These are phyloP conservation scores for Hippopotamyrus pictus DNA, from an alignment of 2,797 vertebrate genomes.

Conservation along the genomic window DNA sequence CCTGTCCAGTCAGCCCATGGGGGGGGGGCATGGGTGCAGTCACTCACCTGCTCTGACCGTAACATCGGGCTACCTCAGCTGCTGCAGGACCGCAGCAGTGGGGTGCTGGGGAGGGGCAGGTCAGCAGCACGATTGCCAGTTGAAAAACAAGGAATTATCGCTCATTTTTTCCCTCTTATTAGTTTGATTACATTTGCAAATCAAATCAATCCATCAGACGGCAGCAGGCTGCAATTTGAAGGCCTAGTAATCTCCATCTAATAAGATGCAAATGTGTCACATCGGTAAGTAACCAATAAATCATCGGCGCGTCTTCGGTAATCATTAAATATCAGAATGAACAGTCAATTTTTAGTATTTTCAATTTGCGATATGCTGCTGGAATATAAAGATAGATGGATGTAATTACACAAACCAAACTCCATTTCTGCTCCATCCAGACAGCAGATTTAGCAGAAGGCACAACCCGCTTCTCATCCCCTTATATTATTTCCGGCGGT, in stretches of 20 bases:
- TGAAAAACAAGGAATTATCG: constrained; percentile 94
- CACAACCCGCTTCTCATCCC: constrained; percentile 94
- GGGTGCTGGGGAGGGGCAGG: background rate
- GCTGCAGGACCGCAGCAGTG: constrained; percentile 37
- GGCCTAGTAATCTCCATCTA: constrained; percentile 95
- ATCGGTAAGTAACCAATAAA: constrained; percentile 99
- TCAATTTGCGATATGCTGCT: constrained; percentile 99
- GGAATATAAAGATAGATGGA: constrained; percentile 99
- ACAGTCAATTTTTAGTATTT: constrained; percentile 99
- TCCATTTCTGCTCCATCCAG: constrained; percentile 97
- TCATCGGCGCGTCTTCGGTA: constrained; percentile 91
- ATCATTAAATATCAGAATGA: constrained; percentile 98
- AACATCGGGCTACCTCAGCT: constrained; percentile 75
- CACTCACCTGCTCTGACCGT: constrained; percentile 32
- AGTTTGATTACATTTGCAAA: constrained; percentile 99
- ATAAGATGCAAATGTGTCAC: constrained; percentile 97
- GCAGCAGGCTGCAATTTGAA: constrained; percentile 89
- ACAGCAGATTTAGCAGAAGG: constrained; percentile 97
- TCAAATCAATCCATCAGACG: constrained; percentile 99
- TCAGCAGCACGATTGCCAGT: constrained; percentile 75
- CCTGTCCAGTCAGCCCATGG: background rate
- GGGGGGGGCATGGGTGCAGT: background rate
- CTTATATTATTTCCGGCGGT: constrained; percentile 95
- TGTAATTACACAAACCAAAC: constrained; percentile 99
- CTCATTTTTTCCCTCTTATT: constrained; percentile 95